A percentile compares a stretch with the other conserved stretches of the same genome.
Evolutionary conservation across 1,140 invertebrate genomes (phyloP).

Genomic region (Epicauta chinensis): DNA sequence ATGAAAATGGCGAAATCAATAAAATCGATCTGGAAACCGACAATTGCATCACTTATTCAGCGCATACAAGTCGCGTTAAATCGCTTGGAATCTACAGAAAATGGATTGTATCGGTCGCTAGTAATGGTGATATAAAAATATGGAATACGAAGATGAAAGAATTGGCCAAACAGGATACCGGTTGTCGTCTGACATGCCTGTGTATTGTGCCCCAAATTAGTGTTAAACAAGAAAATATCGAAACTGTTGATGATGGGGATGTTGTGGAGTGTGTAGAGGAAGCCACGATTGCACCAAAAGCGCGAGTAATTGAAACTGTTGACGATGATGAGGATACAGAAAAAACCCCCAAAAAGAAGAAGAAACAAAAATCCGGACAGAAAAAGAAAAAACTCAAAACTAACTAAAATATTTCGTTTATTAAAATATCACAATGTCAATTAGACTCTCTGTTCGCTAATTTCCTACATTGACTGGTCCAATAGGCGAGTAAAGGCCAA

Average conservation of each 20-base stretch:
- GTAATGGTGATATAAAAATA: constrained; percentile 71
- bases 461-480: constrained; percentile 26
- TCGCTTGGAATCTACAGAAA: constrained; percentile 49
- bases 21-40: constrained; percentile 51
- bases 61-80: constrained; percentile 64
- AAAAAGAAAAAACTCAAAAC: constrained; percentile 9
- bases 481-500: constrained; percentile 30
- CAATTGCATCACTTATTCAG: constrained; percentile 47
- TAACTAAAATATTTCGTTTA: constrained; percentile 1
- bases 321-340: constrained; percentile 16
- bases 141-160: constrained; percentile 56
- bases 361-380: constrained; percentile 9
- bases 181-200: constrained; percentile 56
- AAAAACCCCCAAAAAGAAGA: constrained; percentile 11
- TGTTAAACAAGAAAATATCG: constrained; percentile 25
- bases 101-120: constrained; percentile 53
- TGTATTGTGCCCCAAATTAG: constrained; percentile 39
- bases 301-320: constrained; percentile 19
- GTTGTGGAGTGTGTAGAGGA: constrained; percentile 14
- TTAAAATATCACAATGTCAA: constrained; percentile 1
- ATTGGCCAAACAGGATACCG: constrained; percentile 47
- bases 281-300: not conserved
- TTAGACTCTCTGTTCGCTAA: not conserved
- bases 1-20: constrained; percentile 63
- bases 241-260: constrained; percentile 12